A percentile compares a stretch with the other conserved stretches of the same genome.
phyloP scores from a whole-genome alignment of 2,888 invertebrate species.

The Notocelia uddmanniana region DNA sequence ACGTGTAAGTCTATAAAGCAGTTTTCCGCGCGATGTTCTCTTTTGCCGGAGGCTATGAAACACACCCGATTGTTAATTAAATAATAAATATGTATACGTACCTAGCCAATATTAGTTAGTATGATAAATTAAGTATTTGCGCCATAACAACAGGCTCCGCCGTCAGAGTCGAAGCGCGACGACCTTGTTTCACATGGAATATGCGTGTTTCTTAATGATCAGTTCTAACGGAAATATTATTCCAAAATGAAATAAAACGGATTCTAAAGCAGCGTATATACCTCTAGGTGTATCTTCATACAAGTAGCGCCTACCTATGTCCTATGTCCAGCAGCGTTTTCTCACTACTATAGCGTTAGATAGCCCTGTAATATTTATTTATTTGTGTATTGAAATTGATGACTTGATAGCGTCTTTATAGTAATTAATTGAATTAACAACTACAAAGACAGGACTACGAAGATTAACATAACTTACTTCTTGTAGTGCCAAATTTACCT shows the following conservation, averaged over 20 bases:
- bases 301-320: no score
- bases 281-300: no score
- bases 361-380: no score
- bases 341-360: no score
- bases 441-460: no score
- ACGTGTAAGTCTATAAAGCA: background rate
- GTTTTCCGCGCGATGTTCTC: background rate
- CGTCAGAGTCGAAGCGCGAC: background rate
- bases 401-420: no score
- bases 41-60: background rate
- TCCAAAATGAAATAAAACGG: background rate
- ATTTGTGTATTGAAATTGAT: no score
- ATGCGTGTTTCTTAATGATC: slow-evolving; percentile 2
- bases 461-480: no score
- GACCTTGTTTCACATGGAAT: slow-evolving; percentile 6
- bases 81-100: background rate
- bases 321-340: no score
- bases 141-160: background rate
- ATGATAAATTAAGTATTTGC: background rate
- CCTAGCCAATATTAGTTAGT: background rate
- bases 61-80: background rate
- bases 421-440: no score
- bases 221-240: slow-evolving; percentile 5
- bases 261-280: no score
- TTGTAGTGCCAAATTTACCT: no score